Evolutionary conservation across 2,797 vertebrate genomes (phyloP), one percentile per base, ranked within the genome.

Genomic region (Xiphophorus birchmanni): DNA sequence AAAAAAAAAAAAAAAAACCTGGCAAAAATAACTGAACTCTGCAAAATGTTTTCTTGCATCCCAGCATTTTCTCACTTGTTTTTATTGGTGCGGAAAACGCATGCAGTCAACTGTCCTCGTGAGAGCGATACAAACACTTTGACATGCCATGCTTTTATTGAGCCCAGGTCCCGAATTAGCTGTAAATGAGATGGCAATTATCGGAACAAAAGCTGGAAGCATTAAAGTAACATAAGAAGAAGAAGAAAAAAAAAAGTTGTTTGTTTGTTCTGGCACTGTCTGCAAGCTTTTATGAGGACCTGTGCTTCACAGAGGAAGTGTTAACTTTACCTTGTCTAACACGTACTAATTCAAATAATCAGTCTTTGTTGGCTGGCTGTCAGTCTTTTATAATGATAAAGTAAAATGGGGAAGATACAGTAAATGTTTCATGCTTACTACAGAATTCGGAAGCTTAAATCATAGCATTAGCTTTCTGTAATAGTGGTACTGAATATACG

Each of bases 171-270:
- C 93, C 88, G 91, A 95, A 95, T 93, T 95, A 94, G 93, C 94
- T 93, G 92, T 95, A 95, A 95, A 94, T 91, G 86, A 92, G 89
- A 92, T 86, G 89, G 91, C 83, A 94, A 93, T 94, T 93, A 94
- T 94, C 89, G 92, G 92, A 95, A 93, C 89, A 93, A 73, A 88
- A 90, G 87, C 80, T 92, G 90, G 88, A 94, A 90, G 95, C 91
- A 93, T 95, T 95, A 94, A 89, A 88, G 79, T 88, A 73, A 23
- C 50, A 52, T 52, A 52, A 52, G 50, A 52, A 52, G 50, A 52
- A 50, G 48, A 52, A 52, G 48, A 81, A 93, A 90, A 94, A 83
- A 37, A 83, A 79, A 92, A 88, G n/a, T n/a, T n/a, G n/a, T n/a
- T 93, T 10, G 89, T 93, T 95, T 93, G 87, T 93, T 94, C 94